Evolutionary conservation across 2,797 vertebrate genomes (phyloP).

Genomic region (Cossypha dichroa): DNA sequence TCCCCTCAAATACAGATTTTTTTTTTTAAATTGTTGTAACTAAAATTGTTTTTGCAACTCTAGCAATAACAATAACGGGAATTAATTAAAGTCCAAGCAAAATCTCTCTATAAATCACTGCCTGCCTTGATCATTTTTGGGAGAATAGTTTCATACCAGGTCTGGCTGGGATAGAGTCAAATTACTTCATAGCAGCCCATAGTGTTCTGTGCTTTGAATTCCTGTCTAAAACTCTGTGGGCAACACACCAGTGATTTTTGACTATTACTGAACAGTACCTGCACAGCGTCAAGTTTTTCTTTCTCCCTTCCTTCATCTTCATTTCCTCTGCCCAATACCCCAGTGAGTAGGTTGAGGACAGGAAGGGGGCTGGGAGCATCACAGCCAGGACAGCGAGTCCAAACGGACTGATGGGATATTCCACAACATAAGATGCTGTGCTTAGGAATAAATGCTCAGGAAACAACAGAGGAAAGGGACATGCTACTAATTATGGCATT

Average conservation of each 20-base stretch:
- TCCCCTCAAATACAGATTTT: background rate
- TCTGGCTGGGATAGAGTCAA: background rate
- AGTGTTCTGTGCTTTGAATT: background rate
- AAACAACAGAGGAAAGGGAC: background rate
- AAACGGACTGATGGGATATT: background rate
- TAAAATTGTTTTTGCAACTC: background rate
- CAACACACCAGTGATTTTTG: background rate
- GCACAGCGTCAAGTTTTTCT: background rate
- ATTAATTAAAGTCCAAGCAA: background rate
- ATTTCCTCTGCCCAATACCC: background rate
- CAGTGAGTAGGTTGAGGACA: background rate
- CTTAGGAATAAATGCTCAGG: background rate
- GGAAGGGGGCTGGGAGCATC: background rate
- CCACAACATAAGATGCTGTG: background rate
- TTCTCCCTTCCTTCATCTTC: background rate
- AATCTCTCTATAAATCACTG: background rate
- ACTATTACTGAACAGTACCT: background rate
- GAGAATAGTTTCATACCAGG: fast-evolving
- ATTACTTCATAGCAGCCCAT: background rate
- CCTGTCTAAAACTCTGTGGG: background rate
- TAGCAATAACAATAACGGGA: background rate
- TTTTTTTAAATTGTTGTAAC: background rate
- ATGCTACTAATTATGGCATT: background rate
- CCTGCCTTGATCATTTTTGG: background rate
- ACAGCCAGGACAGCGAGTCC: background rate